phyloP scores from a whole-genome alignment of 2,113 vertebrate genomes.

The Oxyura jamaicensis region DNA sequence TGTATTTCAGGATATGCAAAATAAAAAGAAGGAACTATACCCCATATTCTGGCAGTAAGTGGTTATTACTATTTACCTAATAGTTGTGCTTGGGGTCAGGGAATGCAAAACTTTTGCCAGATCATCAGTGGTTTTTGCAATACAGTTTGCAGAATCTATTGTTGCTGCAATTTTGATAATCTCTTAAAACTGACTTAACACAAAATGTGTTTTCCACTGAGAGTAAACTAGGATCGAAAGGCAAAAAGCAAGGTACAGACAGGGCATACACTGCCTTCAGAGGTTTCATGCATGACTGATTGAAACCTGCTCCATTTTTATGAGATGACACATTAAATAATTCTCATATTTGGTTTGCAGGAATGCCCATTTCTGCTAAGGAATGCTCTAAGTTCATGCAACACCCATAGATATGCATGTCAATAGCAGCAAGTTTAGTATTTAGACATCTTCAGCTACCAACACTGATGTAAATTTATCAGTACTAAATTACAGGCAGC shows the following conservation, averaged over 20 bases:
- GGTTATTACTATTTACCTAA: not conserved
- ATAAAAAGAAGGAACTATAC: not conserved
- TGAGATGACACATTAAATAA: not conserved
- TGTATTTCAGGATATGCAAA: not conserved
- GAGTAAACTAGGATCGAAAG: not conserved
- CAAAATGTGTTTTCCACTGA: not conserved
- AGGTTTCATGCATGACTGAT: not conserved
- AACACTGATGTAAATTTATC: no score
- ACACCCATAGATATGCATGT: no score
- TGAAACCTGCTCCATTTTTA: not conserved
- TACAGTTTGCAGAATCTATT: not conserved
- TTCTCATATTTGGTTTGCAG: not conserved
- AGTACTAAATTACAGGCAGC: no score
- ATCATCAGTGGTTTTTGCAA: not conserved
- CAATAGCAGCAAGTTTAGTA: no score
- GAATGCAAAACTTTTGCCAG: not conserved
- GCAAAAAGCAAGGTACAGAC: not conserved
- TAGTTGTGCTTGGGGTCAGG: not conserved
- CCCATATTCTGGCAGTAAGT: not conserved
- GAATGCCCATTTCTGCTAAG: not conserved
- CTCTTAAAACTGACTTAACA: not conserved
- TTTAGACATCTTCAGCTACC: no score
- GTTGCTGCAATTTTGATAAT: not conserved
- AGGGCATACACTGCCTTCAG: accelerated
- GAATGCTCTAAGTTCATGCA: not conserved